A percentile compares a stretch with the other conserved stretches of the same genome.
Evolutionary conservation across 2,797 vertebrate species (phyloP).

Genomic region (Catharus ustulatus): DNA sequence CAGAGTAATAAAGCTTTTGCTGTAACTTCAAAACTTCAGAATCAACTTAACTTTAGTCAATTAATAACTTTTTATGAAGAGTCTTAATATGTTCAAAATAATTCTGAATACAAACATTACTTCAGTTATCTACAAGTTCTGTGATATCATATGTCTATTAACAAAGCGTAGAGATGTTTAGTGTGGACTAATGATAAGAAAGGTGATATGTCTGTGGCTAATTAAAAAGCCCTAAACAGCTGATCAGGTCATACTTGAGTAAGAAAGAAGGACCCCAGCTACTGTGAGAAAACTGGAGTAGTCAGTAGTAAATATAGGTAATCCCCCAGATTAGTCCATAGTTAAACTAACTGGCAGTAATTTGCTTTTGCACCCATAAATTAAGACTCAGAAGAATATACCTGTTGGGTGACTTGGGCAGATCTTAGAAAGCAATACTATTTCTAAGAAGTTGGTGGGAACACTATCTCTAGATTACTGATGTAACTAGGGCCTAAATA

Average conservation of each 20-base stretch:
- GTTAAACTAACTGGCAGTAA: not conserved
- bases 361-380: not conserved
- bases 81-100: not conserved
- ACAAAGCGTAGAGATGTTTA: not conserved
- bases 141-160: not conserved
- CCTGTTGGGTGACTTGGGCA: not conserved
- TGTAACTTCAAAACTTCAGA: not conserved
- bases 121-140: not conserved
- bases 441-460: not conserved
- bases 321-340: not conserved
- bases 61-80: not conserved
- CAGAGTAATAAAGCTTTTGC: not conserved
- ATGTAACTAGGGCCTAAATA: not conserved
- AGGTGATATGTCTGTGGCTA: not conserved
- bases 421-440: not conserved
- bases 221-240: not conserved
- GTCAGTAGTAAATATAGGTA: not conserved
- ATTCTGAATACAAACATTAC: not conserved
- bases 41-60: not conserved
- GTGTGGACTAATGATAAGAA: not conserved
- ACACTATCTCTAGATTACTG: not conserved
- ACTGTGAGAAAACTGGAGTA: no score
- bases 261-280: not conserved
- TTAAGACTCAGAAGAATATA: fast-evolving
- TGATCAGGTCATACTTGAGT: not conserved